These are phyloP conservation scores for Sepiola atlantica DNA, from an alignment of 2,888 invertebrate genomes.

Conservation along the genomic window DNA sequence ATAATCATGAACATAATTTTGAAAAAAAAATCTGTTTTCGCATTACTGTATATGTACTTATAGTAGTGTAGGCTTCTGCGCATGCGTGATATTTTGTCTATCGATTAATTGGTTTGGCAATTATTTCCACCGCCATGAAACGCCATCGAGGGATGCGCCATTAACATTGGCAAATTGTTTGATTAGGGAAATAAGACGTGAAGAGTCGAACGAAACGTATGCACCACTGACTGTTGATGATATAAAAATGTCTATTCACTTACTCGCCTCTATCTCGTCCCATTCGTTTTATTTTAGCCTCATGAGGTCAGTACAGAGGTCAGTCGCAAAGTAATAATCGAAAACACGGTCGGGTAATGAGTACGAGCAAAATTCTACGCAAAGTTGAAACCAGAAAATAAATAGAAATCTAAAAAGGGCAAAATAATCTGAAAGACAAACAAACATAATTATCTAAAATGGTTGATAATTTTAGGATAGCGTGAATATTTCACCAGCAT, in stretches of 20 bases:
- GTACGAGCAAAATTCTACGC: background rate
- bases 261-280: background rate
- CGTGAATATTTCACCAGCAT: background rate
- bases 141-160: background rate
- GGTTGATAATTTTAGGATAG: background rate
- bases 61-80: background rate
- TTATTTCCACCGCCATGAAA: background rate
- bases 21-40: no score
- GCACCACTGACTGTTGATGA: background rate
- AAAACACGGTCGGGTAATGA: background rate
- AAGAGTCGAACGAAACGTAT: background rate
- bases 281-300: background rate
- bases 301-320: background rate
- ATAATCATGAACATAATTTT: no score
- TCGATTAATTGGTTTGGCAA: background rate
- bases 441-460: slow-evolving; percentile 9
- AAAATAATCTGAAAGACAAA: background rate
- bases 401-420: background rate
- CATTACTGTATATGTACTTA: no score
- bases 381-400: background rate
- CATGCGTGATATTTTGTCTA: background rate
- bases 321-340: background rate
- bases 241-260: background rate
- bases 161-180: background rate
- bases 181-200: background rate